Conservation (phyloP, 2,113 vertebrate genomes). For the Eublepharis macularius region DNA sequence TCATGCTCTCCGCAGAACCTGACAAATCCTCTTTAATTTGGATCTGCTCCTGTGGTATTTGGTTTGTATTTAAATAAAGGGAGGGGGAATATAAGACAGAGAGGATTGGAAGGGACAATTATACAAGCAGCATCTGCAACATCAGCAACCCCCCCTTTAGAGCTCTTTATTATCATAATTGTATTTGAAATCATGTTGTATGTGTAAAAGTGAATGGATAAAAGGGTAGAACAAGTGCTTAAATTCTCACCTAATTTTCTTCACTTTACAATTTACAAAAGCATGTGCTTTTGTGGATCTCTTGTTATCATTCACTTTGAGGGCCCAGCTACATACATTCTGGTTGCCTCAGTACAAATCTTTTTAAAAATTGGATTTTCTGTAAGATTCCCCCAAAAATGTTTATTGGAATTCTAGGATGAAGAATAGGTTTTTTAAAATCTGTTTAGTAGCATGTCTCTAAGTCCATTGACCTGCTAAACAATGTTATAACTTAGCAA, state of each 20-base stretch:
- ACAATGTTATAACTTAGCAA: not conserved
- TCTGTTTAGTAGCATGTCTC: not conserved
- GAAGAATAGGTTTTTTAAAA: not conserved
- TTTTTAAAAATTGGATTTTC: not conserved
- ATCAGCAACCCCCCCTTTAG: not conserved
- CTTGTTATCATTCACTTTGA: rapidly evolving
- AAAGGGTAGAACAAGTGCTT: not conserved
- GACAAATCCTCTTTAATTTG: slow-evolving; percentile 49
- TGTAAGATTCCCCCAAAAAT: too few species aligned
- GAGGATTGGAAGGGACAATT: not conserved
- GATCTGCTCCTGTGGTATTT: slow-evolving; percentile 31
- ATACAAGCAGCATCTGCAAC: not conserved
- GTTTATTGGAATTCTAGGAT: not conserved
- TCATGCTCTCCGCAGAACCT: slow-evolving; percentile 31
- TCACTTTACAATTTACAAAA: slow-evolving; percentile 1
- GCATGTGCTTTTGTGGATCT: not conserved
- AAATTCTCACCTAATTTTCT: slow-evolving; percentile 7
- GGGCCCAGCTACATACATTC: not conserved
- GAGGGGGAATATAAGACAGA: not conserved
- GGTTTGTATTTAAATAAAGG: slow-evolving; percentile 33
- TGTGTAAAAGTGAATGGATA: slow-evolving; percentile 10
- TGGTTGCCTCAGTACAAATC: not conserved
- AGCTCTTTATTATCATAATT: slow-evolving; percentile 25
- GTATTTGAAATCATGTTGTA: slow-evolving; percentile 11
- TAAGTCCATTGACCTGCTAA: not conserved